These are phyloP conservation scores for Conistra vaccinii DNA, from an alignment of 2,888 invertebrate genomes.

Conservation along the genomic window DNA sequence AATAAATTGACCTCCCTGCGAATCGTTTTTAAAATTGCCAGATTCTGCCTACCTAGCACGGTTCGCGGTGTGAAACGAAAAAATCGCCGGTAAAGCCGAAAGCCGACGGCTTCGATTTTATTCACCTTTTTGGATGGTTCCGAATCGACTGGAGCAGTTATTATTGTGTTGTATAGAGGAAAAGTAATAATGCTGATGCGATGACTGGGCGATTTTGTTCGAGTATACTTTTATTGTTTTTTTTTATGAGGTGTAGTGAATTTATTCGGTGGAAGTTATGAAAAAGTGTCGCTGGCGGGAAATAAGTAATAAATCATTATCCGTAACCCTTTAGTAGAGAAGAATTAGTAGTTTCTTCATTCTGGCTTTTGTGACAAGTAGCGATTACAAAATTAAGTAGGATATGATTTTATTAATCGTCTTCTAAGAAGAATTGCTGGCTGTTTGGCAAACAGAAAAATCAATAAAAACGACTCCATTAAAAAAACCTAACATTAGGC, in stretches of 20 bases:
- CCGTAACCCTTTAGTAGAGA: background rate
- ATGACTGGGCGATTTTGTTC: slow-evolving; percentile 45
- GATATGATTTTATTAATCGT: background rate
- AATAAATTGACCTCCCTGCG: slow-evolving; percentile 72
- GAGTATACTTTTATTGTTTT: slow-evolving; percentile 44
- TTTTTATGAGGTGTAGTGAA: slow-evolving; percentile 1
- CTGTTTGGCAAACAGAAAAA: background rate
- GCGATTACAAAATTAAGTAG: background rate
- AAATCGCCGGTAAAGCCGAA: slow-evolving; percentile 75
- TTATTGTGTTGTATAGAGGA: slow-evolving; percentile 68
- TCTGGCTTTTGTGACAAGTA: background rate
- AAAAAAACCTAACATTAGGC: no score
- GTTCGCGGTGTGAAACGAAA: slow-evolving; percentile 69
- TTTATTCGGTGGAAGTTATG: slow-evolving; percentile 16
- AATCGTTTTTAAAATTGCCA: slow-evolving; percentile 76
- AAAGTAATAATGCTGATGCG: slow-evolving; percentile 67
- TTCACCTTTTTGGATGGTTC: slow-evolving; percentile 65
- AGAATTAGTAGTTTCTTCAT: background rate
- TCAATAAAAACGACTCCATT: no score
- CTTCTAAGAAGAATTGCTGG: background rate
- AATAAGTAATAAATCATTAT: background rate
- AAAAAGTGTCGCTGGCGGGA: slow-evolving; percentile 17
- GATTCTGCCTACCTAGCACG: slow-evolving; percentile 73
- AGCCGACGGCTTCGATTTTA: slow-evolving; percentile 75
- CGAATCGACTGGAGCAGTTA: slow-evolving; percentile 64